Evolutionary conservation across 2,888 invertebrate genomes (phyloP), one percentile per base, ranked within the genome.

Genomic region (Digitonthophagus gazella): DNA sequence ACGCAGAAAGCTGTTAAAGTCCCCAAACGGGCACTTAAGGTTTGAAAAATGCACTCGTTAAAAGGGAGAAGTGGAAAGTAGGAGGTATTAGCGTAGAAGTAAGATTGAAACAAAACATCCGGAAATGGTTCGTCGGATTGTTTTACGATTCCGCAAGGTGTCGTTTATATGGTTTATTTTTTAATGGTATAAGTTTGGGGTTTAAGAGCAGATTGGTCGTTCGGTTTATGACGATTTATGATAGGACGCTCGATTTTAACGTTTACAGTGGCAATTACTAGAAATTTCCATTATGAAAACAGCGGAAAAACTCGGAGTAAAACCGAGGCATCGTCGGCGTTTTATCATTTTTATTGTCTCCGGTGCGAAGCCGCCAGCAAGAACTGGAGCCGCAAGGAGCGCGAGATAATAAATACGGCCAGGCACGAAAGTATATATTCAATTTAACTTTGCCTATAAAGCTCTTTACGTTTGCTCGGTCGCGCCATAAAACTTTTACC

Each of bases 21-120:
- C 61, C 61, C 61, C 18, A 61, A 61, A 61, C 19, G 61, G 20
- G 61, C 61, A 61, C 61, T 61, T 61, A 61, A 61, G 20, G 61
- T 61, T 61, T 61, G 61, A 61, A 61, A 61, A 61, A 61, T 61
- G 61, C 61, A 61, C 61, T 61, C 61, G 61, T 61, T 61, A 61
- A 61, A 61, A 61, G 20, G 61, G 18, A 16, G 18, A n/a, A 19
- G n/a, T 14, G n/a, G 15, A 15, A 58, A 58, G 18, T 54, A 57
- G 28, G 11, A 44, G 28, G 11, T 44, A 44, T 44, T 44, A 44
- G 28, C 28, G 28, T 44, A 44, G 11, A 44, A 44, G 28, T 44
- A 44, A 44, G 28, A 44, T 44, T 44, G 28, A 8, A 44, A 1
- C 28, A 11, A 44, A 44, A 44, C 28, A 44, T 3, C 28, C 28